Percentiles rank a stretch among this genome's conserved stretches.
Evolutionary conservation across 2,888 invertebrate genomes (phyloP).

Genomic region (Andrena fulva): DNA sequence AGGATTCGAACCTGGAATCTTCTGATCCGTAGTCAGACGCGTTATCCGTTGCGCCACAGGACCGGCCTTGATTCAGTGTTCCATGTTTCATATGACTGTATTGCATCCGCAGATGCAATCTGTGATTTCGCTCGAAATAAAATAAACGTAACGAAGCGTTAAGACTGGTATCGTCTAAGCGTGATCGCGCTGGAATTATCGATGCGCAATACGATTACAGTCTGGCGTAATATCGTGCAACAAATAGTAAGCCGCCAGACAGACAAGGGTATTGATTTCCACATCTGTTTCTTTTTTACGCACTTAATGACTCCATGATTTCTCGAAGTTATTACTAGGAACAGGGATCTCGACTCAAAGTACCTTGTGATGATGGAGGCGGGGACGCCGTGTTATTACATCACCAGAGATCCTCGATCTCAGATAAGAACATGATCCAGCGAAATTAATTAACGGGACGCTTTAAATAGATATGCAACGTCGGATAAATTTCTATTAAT

Average conservation of each 20-base stretch:
- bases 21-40: conserved; percentile 81
- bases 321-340: not conserved
- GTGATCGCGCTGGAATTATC: not conserved
- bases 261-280: not conserved
- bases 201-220: not conserved
- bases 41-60: conserved; percentile 80
- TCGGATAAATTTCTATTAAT: conserved; percentile 17
- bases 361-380: not conserved
- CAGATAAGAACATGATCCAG: conserved; percentile 19
- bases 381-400: not conserved
- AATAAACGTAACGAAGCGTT: not conserved
- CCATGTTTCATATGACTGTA: not conserved
- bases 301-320: not conserved
- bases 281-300: not conserved
- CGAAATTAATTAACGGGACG: conserved; percentile 4
- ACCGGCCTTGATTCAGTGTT: conserved; percentile 54
- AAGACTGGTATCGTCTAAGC: not conserved
- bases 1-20: conserved; percentile 81
- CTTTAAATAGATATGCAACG: conserved; percentile 15
- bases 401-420: not conserved
- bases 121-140: not conserved
- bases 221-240: conserved; percentile 9
- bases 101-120: not conserved
- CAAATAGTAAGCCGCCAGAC: not conserved
- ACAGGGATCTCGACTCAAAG: not conserved